phyloP scores from a whole-genome alignment of 1,140 invertebrate genomes.

The Bicyclus anynana region DNA sequence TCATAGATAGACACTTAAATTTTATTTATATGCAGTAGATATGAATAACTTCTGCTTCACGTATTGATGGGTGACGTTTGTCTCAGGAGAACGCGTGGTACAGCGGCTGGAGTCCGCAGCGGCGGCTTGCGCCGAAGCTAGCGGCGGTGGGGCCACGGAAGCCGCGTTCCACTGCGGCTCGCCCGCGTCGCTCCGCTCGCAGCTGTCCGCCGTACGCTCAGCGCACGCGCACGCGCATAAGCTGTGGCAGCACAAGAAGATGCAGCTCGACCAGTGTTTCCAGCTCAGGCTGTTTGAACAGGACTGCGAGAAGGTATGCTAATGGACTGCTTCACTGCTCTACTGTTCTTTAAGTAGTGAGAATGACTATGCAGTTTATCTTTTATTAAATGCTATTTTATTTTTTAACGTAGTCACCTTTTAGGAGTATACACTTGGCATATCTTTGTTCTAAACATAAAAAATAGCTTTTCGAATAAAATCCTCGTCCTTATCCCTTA shows the following conservation, averaged over 20 bases:
- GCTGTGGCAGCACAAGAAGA: constrained; percentile 95
- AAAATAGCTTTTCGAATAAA: no score
- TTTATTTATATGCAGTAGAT: no score
- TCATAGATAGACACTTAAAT: no score
- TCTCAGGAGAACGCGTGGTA: constrained; percentile 75
- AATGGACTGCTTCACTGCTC: no score
- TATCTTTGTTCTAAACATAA: no score
- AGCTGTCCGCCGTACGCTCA: constrained; percentile 80
- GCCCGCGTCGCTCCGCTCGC: constrained; percentile 55
- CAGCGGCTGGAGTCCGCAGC: constrained; percentile 69
- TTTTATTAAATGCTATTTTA: no score
- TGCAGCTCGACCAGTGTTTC: constrained; percentile 96
- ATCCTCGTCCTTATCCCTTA: no score
- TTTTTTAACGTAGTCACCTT: no score
- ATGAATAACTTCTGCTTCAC: no score
- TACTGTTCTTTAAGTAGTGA: no score
- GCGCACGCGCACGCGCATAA: constrained; percentile 94
- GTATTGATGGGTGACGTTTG: background rate
- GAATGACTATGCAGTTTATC: no score
- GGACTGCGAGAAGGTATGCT: constrained; percentile 93
- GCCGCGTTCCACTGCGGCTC: constrained; percentile 72
- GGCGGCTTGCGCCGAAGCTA: constrained; percentile 57
- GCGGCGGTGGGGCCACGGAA: constrained; percentile 69
- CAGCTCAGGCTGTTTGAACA: constrained; percentile 97
- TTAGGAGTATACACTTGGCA: no score